Evolutionary conservation across 2,888 invertebrate species (phyloP).

Genomic region (Torymus aiolomorphi): DNA sequence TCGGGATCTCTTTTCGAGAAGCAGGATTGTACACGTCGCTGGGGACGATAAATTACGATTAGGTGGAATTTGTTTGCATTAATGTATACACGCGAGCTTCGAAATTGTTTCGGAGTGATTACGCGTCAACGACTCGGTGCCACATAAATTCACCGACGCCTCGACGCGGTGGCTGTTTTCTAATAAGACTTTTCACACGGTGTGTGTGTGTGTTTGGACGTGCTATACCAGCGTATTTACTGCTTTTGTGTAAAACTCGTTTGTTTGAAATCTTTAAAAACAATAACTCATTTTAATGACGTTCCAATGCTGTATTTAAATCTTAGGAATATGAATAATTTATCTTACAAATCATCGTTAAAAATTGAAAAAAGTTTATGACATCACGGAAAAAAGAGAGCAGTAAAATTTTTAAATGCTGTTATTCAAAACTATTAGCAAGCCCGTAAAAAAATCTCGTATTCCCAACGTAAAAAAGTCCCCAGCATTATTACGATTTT

Average conservation of each 20-base stretch:
- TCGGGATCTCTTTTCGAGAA: constrained; percentile 3
- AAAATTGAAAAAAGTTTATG: not conserved
- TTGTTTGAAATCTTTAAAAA: not conserved
- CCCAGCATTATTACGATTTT: not conserved
- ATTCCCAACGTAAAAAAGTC: not conserved
- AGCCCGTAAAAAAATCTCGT: too few species aligned
- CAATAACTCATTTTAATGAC: not conserved
- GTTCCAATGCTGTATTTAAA: not conserved
- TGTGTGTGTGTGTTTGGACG: too few species aligned
- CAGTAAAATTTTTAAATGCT: too few species aligned
- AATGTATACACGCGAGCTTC: constrained; percentile 18
- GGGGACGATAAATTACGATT: constrained; percentile 49
- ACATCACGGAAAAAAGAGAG: too few species aligned
- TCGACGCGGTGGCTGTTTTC: not conserved
- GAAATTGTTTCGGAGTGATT: constrained; percentile 32
- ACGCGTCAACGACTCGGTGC: constrained; percentile 14
- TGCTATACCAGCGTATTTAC: too few species aligned
- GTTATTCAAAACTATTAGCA: too few species aligned
- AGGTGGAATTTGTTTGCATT: constrained; percentile 38
- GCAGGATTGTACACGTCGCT: constrained; percentile 20
- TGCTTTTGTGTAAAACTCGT: not conserved
- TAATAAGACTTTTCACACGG: not conserved
- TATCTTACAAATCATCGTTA: not conserved
- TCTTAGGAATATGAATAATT: not conserved
- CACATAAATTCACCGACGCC: constrained; percentile 10